Base-by-base conservation (phyloP, 2,797 vertebrate species). In the Syngnathus acus region DNA sequence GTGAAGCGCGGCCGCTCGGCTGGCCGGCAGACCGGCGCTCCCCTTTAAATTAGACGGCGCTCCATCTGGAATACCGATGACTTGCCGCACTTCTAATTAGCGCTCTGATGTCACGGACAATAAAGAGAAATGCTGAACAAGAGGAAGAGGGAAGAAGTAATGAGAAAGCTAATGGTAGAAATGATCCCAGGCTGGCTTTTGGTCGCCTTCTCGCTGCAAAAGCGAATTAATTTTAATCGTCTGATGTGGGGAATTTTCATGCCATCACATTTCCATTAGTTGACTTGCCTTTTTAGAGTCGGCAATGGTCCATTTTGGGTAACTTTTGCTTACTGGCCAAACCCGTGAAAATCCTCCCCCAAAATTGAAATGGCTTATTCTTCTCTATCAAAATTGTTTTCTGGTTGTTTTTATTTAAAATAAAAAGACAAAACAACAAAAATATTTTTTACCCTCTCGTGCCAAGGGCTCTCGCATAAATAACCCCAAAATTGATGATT, bases 161-260 rank as follows among this genome's bases (percentile, higher is more conserved):
- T 82, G 84, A 87, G 84, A 76, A 65, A 77, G 66, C 82, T 87
- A 85, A 87, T 88, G 76, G 81, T 80, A 66, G 69, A 85, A 87
- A 85, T 83, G 59, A 86, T 88, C 79, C 78, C 72, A 78, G 76
- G 80, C 82, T 78, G 77, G 74, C 81, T 82, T 80, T 77, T 37
- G 62, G 40, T 61, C 59, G 9, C 42, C 19, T 21, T 60, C 58
- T 60, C 6, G 38, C 40, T 61, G 39, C 77, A 72, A 80, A 68
- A 67, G 53, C n/a, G 70, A 69, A 70, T 70, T 58, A 68, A 83
- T 81, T 84, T 80, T 73, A 86, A 84, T 80, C 66, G 61, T 65
- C 63, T 75, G 66, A 70, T 64, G 63, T 61, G 66, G 59, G 71
- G 64, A 63, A 14, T 60, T 39, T 73, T 78, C 26, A 54, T 10